Evolutionary conservation across 2,888 invertebrate species (phyloP), one percentile per base, ranked within the genome.

Genomic region (Chironomus riparius): DNA sequence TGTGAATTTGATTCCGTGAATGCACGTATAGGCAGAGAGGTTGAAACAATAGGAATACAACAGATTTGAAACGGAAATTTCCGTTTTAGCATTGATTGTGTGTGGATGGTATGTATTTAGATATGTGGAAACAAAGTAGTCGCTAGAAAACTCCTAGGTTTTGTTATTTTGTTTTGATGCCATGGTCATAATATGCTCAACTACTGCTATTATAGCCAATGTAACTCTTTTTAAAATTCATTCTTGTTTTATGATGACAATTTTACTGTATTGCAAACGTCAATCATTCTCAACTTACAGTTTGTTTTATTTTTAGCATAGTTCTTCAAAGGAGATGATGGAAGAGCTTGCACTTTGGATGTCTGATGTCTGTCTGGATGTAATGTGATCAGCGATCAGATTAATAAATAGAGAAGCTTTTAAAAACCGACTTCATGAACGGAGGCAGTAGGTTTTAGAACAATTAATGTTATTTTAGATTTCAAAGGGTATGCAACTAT

Each of bases 11-110:
- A 50, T 50, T 56, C 15, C 56, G 56, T 56, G 56, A 56, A 56
- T 56, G 56, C 56, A 56, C n/a, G 15, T 22, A 56, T 56, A 18
- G 18, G 56, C n/a, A 15, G 6, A 15, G 6, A 18, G 15, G n/a
- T 18, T 15, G 56, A 65, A 21, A 65, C 65, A 56, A 56, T 56
- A 56, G 56, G 56, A 56, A 56, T 56, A 56, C 56, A 56, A 24
- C 65, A 24, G 65, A 65, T 65, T 65, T 65, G 65, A 65, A 65
- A 65, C 65, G 65, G 65, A 65, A 65, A 65, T 65, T 65, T 56
- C 56, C 56, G 56, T 18, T 38, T 21, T 24, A 24, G 13, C 21
- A 13, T 56, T 21, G 65, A 24, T 24, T 22, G 62, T 65, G 12
- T 65, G 21, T 24, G 65, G n/a, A 56, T 15, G 18, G 38, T 56